Base-by-base conservation (phyloP, 2,888 invertebrate genomes). In the Cryptus viduatorius region DNA sequence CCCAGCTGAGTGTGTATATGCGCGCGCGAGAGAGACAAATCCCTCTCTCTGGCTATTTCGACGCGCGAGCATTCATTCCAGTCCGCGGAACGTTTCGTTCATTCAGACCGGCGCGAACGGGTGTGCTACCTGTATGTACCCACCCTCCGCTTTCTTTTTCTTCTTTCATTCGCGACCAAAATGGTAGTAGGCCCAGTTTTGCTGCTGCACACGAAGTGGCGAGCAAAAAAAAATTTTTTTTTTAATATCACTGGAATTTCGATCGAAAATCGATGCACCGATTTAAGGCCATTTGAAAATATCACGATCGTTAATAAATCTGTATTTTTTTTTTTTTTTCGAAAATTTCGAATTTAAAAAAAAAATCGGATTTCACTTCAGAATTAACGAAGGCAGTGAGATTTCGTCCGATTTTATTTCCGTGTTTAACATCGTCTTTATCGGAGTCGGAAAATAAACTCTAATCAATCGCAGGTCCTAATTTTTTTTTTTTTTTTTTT, bases 1-100 rank as follows among this genome's bases (percentile, higher is more conserved):
- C 37, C 37, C 37, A 37, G 37, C 37, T 7, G 37, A 37, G 37
- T 8, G 4, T 8, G 4, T 5, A 37, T 37, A n/a, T 2, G 71
- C 64, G 71, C 37, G 48, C 67, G 48, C 68, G 64, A 67, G 48
- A 64, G 50, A 77, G 50, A 77, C 83, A 82, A 79, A 83, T 73
- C 85, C 69, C 73, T 7, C 68, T 79, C 83, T 72, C 78, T 77
- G 73, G 80, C 71, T 83, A 82, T 86, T 82, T 86, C 83, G 73
- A 83, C 81, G 87, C 83, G 79, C 80, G 86, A 73, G 86, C 85
- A 87, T 86, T 88, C 86, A 86, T 83, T 86, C 86, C 79, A 82
- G 79, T 82, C 79, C 84, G 86, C 82, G 85, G 76, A 84, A 83
- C 82, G 82, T 87, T 87, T 86, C 81, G 82, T 84, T 84, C 84